A percentile compares a stretch with the other conserved stretches of the same genome.
These are phyloP conservation scores for Orientallactaga sibirica DNA, from an alignment of 2,797 vertebrate species.

Conservation along the genomic window DNA sequence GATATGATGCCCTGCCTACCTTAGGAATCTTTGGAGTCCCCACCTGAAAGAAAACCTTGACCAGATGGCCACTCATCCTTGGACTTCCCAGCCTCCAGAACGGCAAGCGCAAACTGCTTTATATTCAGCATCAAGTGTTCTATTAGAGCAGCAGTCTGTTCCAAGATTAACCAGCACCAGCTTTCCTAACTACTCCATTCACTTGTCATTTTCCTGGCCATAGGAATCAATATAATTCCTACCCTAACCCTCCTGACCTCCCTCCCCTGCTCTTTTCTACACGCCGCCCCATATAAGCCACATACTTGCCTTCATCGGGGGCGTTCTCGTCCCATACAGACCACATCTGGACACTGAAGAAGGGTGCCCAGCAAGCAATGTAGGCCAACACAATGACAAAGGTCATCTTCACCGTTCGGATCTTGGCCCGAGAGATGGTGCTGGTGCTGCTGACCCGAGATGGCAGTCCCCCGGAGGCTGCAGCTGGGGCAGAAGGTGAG, in stretches of 20 bases:
- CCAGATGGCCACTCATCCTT: not conserved
- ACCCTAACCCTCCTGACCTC: too few relatives aligned
- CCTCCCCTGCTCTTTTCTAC: rapidly evolving
- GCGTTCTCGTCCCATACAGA: constrained; percentile 93
- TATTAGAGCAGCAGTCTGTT: not conserved
- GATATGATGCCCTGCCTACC: not conserved
- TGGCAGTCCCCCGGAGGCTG: constrained; percentile 57
- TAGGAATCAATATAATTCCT: not conserved
- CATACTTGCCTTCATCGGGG: constrained; percentile 89
- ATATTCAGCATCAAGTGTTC: not conserved
- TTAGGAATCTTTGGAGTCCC: not conserved
- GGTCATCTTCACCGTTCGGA: constrained; percentile 95
- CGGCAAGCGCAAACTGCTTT: not conserved
- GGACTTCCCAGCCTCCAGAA: not conserved
- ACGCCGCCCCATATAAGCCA: not conserved
- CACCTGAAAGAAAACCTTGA: not conserved
- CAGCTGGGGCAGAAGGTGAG: rapidly evolving
- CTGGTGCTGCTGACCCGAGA: constrained; percentile 88
- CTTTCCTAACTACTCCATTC: not conserved
- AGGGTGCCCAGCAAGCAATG: constrained; percentile 93
- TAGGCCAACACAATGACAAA: constrained; percentile 93
- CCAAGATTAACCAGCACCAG: not conserved
- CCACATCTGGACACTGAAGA: constrained; percentile 95
- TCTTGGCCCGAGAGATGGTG: constrained; percentile 92
- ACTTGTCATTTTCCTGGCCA: not conserved